Evolutionary conservation across 1,140 invertebrate species (phyloP), one percentile per base, ranked within the genome.

Genomic region (Myzus persicae): DNA sequence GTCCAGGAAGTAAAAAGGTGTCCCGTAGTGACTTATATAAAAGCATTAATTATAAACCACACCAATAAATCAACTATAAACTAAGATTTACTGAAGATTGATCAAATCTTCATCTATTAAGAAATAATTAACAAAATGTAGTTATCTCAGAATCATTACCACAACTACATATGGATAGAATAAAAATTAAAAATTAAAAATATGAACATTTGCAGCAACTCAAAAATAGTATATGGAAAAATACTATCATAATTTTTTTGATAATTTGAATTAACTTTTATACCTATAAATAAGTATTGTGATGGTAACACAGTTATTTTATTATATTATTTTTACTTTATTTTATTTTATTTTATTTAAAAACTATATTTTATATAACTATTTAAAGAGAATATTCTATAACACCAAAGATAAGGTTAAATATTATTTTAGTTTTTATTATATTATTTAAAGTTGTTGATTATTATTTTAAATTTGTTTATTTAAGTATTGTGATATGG

Each of bases 11-110:
- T 87, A 42, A 87, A 87, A 87, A 87, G n/a, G 87, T 93, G n/a
- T 20, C 93, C 90, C 20, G n/a, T 67, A 18, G 94, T 94, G 46
- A 93, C 90, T 14, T 93, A 94, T 87, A 88, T 94, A 48, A 93
- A 93, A 67, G 54, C 48, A 2, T 48, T 94, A 59, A 18, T 48
- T 48, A 48, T 48, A 48, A 48, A 48, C 46, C 46, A 11, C 46
- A 48, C 46, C 14, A 48, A 48, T 11, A 48, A 48, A 48, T 48
- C 46, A 48, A 48, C 46, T 48, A 18, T 48, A 48, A 48, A 18
- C 46, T 48, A 48, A 48, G 46, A 48, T 48, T 48, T 48, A 48
- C 46, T 48, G 46, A 48, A 48, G 46, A 48, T 48, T 48, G 46
- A 18, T 48, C 46, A 48, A 48, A 48, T 48, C 46, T 48, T 48